Base-by-base conservation (phyloP, 2,888 invertebrate species). In the Brachyptera putata region DNA sequence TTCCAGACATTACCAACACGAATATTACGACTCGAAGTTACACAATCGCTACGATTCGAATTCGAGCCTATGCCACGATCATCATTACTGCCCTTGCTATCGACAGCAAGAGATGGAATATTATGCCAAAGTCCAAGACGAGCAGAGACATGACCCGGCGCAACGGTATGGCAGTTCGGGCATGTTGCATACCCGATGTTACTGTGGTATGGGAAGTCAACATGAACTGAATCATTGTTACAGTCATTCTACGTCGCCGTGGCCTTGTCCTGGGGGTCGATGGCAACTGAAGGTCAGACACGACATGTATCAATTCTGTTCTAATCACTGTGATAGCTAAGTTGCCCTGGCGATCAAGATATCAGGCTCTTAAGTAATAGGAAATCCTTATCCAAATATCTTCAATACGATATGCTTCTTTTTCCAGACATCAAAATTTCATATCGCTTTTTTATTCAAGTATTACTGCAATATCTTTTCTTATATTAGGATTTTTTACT, bases 111-210 rank as follows among this genome's bases (percentile, higher is more conserved):
- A n/a, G n/a, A 4, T 5, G 16, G 37, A 37, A 13, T 37, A 37
- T 11, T 37, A n/a, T n/a, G n/a, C 37, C 4, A 37, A 37, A 13
- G 4, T 37, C 3, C 3, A 79, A 30, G 82, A 78, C 67, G 83
- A 83, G 67, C 81, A 81, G 65, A 68, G 74, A 56, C 71, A 72
- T 58, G 77, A 78, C 67, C 75, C 75, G 2, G n/a, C n/a, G n/a
- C 76, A 74, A 65, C 69, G 75, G 49, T 78, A 78, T 64, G 78
- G 78, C 11, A 78, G 77, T 66, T 75, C 73, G 64, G 75, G 76
- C 2, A 73, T 75, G 74, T 64, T 77, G 61, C 76, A 68, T 77
- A 77, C 77, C 79, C 76, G 77, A 37, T 76, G 76, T 16, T 73
- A 73, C 53, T 76, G 78, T 24, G 76, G 78, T 61, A 76, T 37